Conservation (phyloP, 1,140 invertebrate species). For the Drosophila watanabei region DNA sequence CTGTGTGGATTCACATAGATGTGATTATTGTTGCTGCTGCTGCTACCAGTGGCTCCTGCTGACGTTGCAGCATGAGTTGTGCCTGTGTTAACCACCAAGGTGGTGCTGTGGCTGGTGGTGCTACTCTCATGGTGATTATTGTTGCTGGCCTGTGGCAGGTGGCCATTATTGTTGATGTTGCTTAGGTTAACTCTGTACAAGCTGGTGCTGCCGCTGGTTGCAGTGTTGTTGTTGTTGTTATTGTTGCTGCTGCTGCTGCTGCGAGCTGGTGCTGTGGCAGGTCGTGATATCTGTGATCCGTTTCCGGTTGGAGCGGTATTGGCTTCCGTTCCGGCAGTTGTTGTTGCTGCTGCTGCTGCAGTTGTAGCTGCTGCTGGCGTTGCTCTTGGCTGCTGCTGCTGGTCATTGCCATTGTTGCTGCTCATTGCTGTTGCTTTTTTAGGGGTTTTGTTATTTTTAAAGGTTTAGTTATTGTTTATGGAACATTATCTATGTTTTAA, state of each 20-base stretch:
- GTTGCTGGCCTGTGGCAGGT: conserved; percentile 40
- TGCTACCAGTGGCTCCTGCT: conserved; percentile 17
- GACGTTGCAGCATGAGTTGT: conserved; percentile 13
- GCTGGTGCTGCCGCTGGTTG: conserved; percentile 40
- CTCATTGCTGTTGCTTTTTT: conserved; percentile 54
- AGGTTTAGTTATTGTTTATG: conserved; percentile 16
- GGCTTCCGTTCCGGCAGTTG: conserved; percentile 15
- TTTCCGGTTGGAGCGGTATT: conserved; percentile 13
- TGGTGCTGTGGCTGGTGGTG: conserved; percentile 20
- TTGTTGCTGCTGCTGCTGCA: conserved; percentile 18
- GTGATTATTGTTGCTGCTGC: conserved; percentile 73
- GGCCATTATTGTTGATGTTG: conserved; percentile 47
- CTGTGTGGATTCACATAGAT: conserved; percentile 84
- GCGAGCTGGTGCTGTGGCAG: conserved; percentile 63
- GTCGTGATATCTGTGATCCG: conserved; percentile 27
- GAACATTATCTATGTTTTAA: conserved; percentile 5
- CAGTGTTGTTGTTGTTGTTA: conserved; percentile 36
- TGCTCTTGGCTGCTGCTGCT: conserved; percentile 44
- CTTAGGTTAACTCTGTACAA: conserved; percentile 60
- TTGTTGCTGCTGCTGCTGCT: conserved; percentile 50
- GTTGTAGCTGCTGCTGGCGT: conserved; percentile 30
- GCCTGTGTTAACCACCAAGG: conserved; percentile 35
- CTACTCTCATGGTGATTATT: conserved; percentile 54
- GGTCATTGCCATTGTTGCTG: conserved; percentile 58
- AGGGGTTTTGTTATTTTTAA: conserved; percentile 2